Conservation (phyloP, 1,140 invertebrate species). For the Tetranychus cinnabarinus region DNA sequence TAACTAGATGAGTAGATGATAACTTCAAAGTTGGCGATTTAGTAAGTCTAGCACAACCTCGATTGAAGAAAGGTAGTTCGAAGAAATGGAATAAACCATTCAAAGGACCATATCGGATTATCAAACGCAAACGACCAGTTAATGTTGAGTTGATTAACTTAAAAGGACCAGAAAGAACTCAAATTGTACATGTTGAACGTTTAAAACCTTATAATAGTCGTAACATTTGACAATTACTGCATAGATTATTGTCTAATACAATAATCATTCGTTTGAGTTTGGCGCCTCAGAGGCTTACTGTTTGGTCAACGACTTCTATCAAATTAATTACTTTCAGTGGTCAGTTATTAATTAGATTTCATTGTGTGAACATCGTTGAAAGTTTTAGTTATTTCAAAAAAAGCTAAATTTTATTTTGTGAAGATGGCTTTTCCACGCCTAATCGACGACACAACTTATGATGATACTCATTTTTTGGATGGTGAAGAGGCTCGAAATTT, state of each 20-base stretch:
- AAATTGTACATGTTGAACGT: neutral
- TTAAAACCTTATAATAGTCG: neutral
- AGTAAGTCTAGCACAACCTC: neutral
- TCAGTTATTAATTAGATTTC: neutral
- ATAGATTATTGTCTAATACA: neutral
- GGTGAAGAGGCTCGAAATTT: neutral
- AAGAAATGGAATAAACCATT: neutral
- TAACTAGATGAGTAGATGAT: too few species aligned
- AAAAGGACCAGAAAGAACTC: neutral
- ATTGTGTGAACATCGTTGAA: too few species aligned
- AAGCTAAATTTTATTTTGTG: too few species aligned
- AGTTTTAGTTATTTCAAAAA: too few species aligned
- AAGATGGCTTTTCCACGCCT: neutral
- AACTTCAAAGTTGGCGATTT: neutral
- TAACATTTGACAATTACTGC: neutral
- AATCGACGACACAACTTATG: neutral
- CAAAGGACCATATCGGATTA: neutral
- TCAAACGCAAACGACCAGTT: neutral
- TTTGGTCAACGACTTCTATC: neutral
- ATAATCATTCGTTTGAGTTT: neutral
- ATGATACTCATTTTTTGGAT: neutral
- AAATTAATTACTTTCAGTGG: neutral
- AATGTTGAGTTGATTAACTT: neutral
- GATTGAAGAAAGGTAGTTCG: neutral
- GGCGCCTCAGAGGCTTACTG: neutral